Percentiles rank a stretch among this genome's conserved stretches.
Evolutionary conservation across 2,797 vertebrate genomes (phyloP).

Genomic region (Spinus olivaceus): DNA sequence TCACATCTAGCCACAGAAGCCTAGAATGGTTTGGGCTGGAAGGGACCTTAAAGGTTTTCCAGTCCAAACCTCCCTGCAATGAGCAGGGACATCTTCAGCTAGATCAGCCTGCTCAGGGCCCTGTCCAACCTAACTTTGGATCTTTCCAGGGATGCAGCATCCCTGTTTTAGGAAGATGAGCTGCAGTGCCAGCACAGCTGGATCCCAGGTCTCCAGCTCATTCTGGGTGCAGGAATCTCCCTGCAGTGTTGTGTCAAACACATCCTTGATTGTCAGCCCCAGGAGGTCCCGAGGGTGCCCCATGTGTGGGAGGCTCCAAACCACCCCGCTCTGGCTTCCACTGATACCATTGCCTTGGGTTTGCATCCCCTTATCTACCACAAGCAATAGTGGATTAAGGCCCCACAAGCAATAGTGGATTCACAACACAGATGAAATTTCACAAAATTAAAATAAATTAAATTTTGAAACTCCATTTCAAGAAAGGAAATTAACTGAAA

Average conservation of each 20-base stretch:
- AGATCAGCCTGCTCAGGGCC: not conserved
- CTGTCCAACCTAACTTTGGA: not conserved
- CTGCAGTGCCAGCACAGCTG: not conserved
- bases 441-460: not conserved
- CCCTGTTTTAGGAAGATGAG: not conserved
- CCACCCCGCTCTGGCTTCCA: not conserved
- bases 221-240: not conserved
- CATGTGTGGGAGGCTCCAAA: not conserved
- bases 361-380: not conserved
- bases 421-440: not conserved
- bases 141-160: not conserved
- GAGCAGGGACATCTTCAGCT: not conserved
- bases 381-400: not conserved
- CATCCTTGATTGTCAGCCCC: not conserved
- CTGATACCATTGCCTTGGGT: not conserved
- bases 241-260: fast-evolving
- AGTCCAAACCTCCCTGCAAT: not conserved
- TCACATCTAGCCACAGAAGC: not conserved
- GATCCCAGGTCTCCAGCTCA: not conserved
- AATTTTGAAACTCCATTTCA: not conserved
- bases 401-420: not conserved
- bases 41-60: not conserved
- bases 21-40: not conserved
- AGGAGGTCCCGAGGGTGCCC: not conserved
- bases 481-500: not conserved